phyloP scores from a whole-genome alignment of 1,140 invertebrate species.

The Drosophila kanapiae region DNA sequence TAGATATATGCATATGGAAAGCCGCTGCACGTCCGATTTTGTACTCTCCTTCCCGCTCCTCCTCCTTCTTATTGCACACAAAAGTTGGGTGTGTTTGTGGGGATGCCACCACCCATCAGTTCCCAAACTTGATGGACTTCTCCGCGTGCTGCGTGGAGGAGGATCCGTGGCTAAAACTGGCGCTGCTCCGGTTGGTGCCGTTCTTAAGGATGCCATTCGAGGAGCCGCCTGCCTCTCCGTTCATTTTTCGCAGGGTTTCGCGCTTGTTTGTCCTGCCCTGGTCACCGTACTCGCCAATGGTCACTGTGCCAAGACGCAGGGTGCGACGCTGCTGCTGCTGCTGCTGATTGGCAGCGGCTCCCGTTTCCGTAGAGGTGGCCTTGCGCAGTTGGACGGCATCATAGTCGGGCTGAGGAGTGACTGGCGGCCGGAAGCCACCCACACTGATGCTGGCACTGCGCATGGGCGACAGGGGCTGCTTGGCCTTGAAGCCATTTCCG shows the following conservation, averaged over 20 bases:
- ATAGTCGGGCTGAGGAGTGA: constrained; percentile 89
- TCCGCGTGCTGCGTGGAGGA: constrained; percentile 45
- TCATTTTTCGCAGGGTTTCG: constrained; percentile 84
- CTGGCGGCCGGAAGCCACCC: constrained; percentile 63
- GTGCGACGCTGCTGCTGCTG: constrained; percentile 68
- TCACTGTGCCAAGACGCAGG: constrained; percentile 87
- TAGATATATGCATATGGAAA: constrained; percentile 24
- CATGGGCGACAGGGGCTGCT: constrained; percentile 58
- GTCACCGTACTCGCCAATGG: constrained; percentile 89
- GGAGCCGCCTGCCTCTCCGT: constrained; percentile 23
- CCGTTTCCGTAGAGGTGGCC: constrained; percentile 44
- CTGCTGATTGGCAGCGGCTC: constrained; percentile 56
- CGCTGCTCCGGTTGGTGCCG: constrained; percentile 62
- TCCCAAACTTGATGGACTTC: constrained; percentile 81
- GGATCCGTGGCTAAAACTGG: constrained; percentile 54
- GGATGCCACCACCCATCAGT: constrained; percentile 29
- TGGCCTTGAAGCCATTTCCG: constrained; percentile 31
- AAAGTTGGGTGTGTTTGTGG: neutral
- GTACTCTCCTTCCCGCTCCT: constrained; percentile 30
- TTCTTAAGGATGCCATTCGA: constrained; percentile 81
- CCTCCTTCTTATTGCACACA: constrained; percentile 65
- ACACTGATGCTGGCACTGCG: constrained; percentile 64
- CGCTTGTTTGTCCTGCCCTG: constrained; percentile 71
- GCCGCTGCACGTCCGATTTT: constrained; percentile 38
- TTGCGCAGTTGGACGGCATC: constrained; percentile 67